A percentile compares a stretch with the other conserved stretches of the same genome.
These are phyloP conservation scores for Dinocampus coccinellae DNA, from an alignment of 2,888 invertebrate species.

Conservation along the genomic window DNA sequence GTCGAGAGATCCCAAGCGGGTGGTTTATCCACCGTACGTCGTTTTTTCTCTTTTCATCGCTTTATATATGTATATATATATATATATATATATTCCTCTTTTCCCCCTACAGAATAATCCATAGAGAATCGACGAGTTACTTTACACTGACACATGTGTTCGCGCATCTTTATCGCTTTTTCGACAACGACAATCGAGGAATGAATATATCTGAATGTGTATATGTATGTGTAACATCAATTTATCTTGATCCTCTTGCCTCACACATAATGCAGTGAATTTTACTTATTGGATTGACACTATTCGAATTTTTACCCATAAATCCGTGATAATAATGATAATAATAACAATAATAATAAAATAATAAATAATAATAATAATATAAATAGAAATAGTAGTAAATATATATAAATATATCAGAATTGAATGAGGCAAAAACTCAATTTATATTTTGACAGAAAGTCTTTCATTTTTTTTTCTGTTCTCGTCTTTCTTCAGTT, in stretches of 20 bases:
- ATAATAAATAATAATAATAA: too few relatives aligned
- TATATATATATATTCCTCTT: neutral
- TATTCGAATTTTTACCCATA: constrained; percentile 33
- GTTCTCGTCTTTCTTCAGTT: neutral
- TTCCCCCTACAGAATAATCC: constrained; percentile 18
- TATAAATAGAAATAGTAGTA: too few relatives aligned
- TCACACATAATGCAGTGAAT: too few relatives aligned
- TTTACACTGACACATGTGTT: constrained; percentile 21
- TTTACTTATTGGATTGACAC: too few relatives aligned
- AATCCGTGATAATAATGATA: too few relatives aligned
- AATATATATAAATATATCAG: too few relatives aligned
- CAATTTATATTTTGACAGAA: neutral
- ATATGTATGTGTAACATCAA: neutral
- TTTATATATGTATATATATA: too few relatives aligned
- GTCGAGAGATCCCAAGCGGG: constrained; percentile 17
- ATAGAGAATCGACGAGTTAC: constrained; percentile 21
- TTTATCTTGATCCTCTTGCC: constrained; percentile 13
- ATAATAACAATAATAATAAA: too few relatives aligned
- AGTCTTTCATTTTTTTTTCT: neutral
- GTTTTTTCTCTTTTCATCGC: neutral
- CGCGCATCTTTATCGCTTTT: constrained; percentile 29
- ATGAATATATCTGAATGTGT: constrained; percentile 11
- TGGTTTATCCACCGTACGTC: constrained; percentile 18
- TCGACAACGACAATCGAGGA: constrained; percentile 1
- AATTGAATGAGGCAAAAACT: neutral